phyloP scores from a whole-genome alignment of 1,140 invertebrate species.

The Vollenhovia emeryi region DNA sequence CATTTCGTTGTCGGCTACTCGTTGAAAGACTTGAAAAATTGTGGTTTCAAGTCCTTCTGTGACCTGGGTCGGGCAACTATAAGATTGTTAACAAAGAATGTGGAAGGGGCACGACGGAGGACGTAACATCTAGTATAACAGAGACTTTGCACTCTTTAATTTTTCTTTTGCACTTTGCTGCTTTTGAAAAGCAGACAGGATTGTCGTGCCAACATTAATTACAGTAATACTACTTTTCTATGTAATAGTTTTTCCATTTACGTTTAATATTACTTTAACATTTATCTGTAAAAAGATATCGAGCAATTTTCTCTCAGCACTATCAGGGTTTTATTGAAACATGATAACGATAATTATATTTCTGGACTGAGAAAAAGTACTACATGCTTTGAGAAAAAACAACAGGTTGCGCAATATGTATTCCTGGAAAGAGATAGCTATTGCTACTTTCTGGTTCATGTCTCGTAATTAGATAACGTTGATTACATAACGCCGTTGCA shows the following conservation, averaged over 20 bases:
- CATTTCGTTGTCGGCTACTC: too few relatives aligned
- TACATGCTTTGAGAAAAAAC: neutral
- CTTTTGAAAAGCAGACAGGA: neutral
- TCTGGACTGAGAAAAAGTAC: neutral
- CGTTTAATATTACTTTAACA: neutral
- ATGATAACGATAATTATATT: constrained; percentile 20
- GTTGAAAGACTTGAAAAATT: too few relatives aligned
- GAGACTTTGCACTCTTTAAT: neutral
- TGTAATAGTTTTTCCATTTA: neutral
- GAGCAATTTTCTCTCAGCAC: neutral
- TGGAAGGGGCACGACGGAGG: too few relatives aligned
- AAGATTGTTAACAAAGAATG: too few relatives aligned
- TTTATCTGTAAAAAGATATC: neutral
- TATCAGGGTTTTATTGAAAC: neutral
- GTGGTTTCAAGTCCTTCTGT: too few relatives aligned
- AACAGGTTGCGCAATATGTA: neutral
- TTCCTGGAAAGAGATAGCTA: neutral
- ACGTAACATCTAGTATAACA: too few relatives aligned
- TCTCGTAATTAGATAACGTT: constrained; percentile 39
- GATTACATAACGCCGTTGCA: neutral
- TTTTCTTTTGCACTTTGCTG: too few relatives aligned
- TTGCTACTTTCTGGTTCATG: constrained; percentile 3
- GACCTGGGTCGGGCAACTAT: too few relatives aligned
- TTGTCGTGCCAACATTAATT: neutral
- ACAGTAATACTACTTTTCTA: neutral